Conservation (phyloP, 2,888 invertebrate genomes). For the Callimorpha dominula region DNA sequence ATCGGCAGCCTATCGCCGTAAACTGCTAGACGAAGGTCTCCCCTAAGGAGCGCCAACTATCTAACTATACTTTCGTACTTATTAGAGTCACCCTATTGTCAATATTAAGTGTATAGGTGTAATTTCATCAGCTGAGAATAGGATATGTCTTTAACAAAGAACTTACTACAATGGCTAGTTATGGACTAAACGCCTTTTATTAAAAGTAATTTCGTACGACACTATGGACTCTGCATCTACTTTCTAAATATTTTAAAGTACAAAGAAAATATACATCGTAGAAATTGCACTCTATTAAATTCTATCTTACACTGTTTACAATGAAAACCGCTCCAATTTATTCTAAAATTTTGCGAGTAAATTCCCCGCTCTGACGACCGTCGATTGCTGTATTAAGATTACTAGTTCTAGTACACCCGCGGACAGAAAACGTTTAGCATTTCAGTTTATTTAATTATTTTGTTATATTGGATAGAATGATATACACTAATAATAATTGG, state of each 20-base stretch:
- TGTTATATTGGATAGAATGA: not conserved
- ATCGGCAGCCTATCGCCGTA: too few relatives aligned
- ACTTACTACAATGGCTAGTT: too few relatives aligned
- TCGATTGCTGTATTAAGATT: conserved; percentile 21
- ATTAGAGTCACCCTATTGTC: too few relatives aligned
- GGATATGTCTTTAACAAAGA: too few relatives aligned
- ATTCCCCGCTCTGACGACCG: conserved; percentile 35
- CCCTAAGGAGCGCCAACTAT: too few relatives aligned
- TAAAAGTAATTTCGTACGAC: not conserved
- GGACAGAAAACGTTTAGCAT: not conserved
- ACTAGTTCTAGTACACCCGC: not conserved
- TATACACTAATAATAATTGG: too few relatives aligned
- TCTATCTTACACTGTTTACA: conserved; percentile 33
- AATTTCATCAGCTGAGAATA: too few relatives aligned
- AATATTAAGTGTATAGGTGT: too few relatives aligned
- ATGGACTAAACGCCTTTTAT: not conserved
- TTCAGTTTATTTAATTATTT: not conserved
- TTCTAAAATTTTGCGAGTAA: conserved; percentile 43
- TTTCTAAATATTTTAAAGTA: not conserved
- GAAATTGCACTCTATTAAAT: conserved; percentile 28
- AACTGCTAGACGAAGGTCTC: too few relatives aligned
- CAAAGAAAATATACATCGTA: not conserved
- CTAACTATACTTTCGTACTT: too few relatives aligned
- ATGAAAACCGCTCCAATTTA: conserved; percentile 38
- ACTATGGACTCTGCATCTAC: not conserved